Conservation (phyloP, 2,888 invertebrate species). For the Catotricha subobsoleta region DNA sequence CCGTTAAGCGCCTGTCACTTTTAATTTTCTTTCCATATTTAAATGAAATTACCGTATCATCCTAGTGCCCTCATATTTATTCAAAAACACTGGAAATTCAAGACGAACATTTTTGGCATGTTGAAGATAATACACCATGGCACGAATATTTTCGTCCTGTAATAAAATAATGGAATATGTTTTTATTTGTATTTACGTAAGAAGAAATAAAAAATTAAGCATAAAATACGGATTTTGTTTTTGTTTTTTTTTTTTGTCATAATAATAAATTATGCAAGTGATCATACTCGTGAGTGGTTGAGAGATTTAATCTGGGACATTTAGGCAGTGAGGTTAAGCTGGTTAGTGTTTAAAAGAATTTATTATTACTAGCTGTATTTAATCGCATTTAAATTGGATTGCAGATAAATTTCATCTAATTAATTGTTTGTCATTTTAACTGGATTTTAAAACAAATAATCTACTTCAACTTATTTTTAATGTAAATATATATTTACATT, state of each 20-base stretch:
- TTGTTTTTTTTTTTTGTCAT: not conserved
- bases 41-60: slow-evolving; percentile 22
- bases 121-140: slow-evolving; percentile 56
- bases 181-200: not conserved
- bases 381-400: too few species aligned
- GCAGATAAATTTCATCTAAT: too few species aligned
- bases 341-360: not conserved
- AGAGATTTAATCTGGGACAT: not conserved
- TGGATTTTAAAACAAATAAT: too few species aligned
- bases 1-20: too few species aligned
- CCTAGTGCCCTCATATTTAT: slow-evolving; percentile 19
- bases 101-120: slow-evolving; percentile 51
- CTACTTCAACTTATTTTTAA: too few species aligned
- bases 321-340: not conserved
- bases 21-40: too few species aligned
- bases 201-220: not conserved
- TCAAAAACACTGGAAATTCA: slow-evolving; percentile 31
- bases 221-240: not conserved
- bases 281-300: not conserved
- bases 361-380: too few species aligned
- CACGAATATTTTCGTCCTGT: slow-evolving; percentile 59
- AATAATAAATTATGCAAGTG: too few species aligned
- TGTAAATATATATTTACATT: too few species aligned
- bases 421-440: too few species aligned
- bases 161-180: not conserved